Percentiles rank a stretch among this genome's conserved stretches.
Evolutionary conservation across 2,888 invertebrate genomes (phyloP).

Genomic region (Heliconius ismenius): DNA sequence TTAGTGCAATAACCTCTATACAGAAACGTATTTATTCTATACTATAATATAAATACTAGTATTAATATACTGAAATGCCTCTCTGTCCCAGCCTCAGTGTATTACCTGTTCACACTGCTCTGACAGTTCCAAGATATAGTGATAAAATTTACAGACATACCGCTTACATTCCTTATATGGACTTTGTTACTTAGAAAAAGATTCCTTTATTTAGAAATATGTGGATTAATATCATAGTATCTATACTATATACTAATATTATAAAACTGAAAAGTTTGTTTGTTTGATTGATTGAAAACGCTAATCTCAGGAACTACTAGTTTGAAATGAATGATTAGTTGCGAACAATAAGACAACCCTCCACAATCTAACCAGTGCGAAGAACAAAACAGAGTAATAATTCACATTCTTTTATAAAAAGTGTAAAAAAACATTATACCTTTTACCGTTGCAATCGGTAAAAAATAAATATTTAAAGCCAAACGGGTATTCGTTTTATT

Average conservation of each 20-base stretch:
- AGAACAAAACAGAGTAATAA: too few relatives aligned
- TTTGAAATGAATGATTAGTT: neutral
- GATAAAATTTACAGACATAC: slow-evolving; percentile 14
- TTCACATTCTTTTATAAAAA: neutral
- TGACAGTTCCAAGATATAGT: slow-evolving; percentile 16
- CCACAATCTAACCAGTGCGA: too few relatives aligned
- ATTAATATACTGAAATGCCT: slow-evolving; percentile 7
- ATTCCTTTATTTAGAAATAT: neutral
- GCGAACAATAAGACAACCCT: too few relatives aligned
- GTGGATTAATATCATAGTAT: too few relatives aligned
- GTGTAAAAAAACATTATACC: neutral
- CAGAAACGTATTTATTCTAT: slow-evolving; percentile 1
- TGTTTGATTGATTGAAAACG: neutral
- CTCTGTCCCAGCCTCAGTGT: slow-evolving; percentile 12
- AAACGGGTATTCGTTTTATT: slow-evolving; percentile 15
- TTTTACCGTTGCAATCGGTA: neutral
- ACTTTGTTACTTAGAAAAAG: neutral
- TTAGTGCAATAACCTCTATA: neutral
- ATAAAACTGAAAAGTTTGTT: neutral
- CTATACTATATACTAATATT: neutral
- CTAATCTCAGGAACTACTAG: neutral
- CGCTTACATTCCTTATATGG: slow-evolving; percentile 12
- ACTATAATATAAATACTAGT: neutral
- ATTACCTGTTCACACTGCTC: slow-evolving; percentile 16
- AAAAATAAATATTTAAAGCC: neutral